Conservation (phyloP, 2,888 invertebrate species). For the Caenorhabditis panamensis region DNA sequence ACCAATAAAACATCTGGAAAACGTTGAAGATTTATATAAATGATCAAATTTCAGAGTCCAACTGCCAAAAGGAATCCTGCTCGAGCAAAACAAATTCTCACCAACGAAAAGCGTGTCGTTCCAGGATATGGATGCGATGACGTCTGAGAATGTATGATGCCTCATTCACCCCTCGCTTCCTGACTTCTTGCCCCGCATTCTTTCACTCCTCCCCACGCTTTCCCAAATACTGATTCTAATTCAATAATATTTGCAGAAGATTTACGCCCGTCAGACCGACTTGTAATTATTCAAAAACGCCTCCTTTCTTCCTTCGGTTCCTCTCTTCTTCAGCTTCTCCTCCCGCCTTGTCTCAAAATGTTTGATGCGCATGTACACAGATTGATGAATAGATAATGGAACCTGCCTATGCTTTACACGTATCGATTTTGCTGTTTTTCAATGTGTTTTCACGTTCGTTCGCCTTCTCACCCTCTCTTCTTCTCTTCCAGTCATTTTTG, state of each 20-base stretch:
- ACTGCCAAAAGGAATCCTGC: slow-evolving; percentile 55
- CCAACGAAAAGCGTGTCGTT: slow-evolving; percentile 62
- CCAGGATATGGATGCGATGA: slow-evolving; percentile 53
- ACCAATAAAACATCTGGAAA: slow-evolving; percentile 5
- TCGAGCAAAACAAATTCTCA: slow-evolving; percentile 57
- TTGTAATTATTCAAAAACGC: slow-evolving; percentile 44
- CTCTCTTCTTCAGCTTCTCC: slow-evolving; percentile 19
- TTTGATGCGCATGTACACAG: slow-evolving; percentile 24
- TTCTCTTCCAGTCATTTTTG: slow-evolving; percentile 12
- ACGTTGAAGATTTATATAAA: slow-evolving; percentile 16
- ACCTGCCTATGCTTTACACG: slow-evolving; percentile 50
- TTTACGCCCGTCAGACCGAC: slow-evolving; percentile 57
- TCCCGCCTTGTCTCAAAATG: slow-evolving; percentile 8
- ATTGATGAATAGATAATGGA: slow-evolving; percentile 61
- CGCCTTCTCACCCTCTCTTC: not conserved
- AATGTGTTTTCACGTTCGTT: not conserved
- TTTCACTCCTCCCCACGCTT: not conserved
- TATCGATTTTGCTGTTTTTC: slow-evolving; percentile 21
- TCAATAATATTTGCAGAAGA: slow-evolving; percentile 51
- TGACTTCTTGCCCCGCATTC: not conserved
- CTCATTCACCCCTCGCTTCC: not conserved
- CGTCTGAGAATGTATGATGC: slow-evolving; percentile 53
- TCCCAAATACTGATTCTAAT: slow-evolving; percentile 22
- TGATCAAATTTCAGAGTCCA: slow-evolving; percentile 61
- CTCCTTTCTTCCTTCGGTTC: not conserved